A percentile compares a stretch with the other conserved stretches of the same genome.
These are phyloP conservation scores for Marcusenius ussheri DNA, from an alignment of 2,113 vertebrate species.

Conservation along the genomic window DNA sequence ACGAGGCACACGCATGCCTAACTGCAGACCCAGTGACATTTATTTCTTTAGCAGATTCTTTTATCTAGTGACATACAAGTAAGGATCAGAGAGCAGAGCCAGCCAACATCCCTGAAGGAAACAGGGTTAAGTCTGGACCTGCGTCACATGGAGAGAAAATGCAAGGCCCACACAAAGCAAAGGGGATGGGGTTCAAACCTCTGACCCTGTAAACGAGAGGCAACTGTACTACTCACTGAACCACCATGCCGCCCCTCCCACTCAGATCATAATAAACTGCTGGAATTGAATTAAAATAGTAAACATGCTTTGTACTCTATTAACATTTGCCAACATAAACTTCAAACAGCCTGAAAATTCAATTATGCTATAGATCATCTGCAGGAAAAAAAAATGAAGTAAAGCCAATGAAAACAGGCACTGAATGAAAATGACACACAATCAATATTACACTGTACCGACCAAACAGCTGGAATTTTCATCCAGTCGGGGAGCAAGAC, in stretches of 20 bases:
- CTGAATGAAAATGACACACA: not conserved
- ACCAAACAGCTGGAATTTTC: not conserved
- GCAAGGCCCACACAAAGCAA: not conserved
- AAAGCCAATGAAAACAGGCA: not conserved
- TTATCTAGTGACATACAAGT: not conserved
- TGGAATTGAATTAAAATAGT: not conserved
- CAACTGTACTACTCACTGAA: not conserved
- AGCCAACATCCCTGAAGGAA: not conserved
- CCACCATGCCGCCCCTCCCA: not conserved
- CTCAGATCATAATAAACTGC: not conserved
- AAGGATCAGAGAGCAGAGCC: not conserved
- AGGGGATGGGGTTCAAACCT: not conserved
- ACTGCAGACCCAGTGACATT: not conserved
- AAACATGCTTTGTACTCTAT: not conserved
- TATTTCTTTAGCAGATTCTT: not conserved
- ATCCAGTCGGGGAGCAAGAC: not conserved
- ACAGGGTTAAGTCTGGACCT: not conserved
- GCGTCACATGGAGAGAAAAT: not conserved
- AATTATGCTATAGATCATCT: not conserved
- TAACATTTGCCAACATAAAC: slow-evolving; percentile 1
- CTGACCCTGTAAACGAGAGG: not conserved
- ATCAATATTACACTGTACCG: not conserved
- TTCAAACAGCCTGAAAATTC: not conserved
- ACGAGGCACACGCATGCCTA: not conserved
- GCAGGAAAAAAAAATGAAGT: not conserved